Conservation (phyloP, 2,113 vertebrate genomes). For the Albula goreensis region DNA sequence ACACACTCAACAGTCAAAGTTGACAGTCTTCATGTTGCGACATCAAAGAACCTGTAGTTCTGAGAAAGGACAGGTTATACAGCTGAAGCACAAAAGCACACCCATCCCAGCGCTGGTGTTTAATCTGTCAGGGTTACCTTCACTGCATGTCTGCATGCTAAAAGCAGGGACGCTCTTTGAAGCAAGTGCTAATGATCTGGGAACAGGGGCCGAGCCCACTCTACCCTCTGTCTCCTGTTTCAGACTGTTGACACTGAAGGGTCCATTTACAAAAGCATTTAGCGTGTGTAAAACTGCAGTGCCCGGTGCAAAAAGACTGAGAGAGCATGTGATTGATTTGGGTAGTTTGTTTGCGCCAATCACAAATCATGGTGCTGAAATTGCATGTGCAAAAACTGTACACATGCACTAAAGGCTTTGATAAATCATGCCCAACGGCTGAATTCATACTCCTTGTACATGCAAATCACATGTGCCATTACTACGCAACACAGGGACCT, state of each 20-base stretch:
- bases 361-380: too few species aligned
- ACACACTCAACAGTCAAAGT: neutral
- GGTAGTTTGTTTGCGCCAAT: too few species aligned
- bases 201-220: neutral
- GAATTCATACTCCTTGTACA: too few species aligned
- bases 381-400: too few species aligned
- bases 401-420: too few species aligned
- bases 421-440: too few species aligned
- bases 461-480: too few species aligned
- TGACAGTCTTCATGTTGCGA: neutral
- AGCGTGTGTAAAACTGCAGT: too few species aligned
- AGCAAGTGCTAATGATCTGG: neutral
- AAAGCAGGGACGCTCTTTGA: neutral
- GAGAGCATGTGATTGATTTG: too few species aligned
- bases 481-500: too few species aligned
- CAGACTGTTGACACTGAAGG: neutral
- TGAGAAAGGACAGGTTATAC: neutral
- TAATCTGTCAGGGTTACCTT: neutral
- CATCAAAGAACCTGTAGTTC: neutral
- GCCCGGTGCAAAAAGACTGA: too few species aligned
- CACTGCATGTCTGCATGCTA: neutral
- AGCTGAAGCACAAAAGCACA: neutral
- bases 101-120: neutral
- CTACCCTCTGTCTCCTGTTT: neutral
- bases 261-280: neutral